A percentile compares a stretch with the other conserved stretches of the same genome.
These are phyloP conservation scores for Danio albolineatus DNA, from an alignment of 2,797 vertebrate genomes.

Conservation along the genomic window DNA sequence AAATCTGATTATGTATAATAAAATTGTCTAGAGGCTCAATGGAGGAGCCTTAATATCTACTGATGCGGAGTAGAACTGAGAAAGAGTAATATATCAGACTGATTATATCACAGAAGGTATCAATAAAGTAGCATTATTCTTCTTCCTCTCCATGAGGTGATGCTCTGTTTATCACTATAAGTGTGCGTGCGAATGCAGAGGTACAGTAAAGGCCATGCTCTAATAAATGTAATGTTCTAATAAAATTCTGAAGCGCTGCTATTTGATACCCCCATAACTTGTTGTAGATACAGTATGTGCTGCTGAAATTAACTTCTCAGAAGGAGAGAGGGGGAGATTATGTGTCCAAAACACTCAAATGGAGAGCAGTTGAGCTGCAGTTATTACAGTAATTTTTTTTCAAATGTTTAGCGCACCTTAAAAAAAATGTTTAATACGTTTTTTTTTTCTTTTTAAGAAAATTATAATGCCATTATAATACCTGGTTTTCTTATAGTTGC, in stretches of 20 bases:
- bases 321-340: slow-evolving; percentile 3
- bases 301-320: slow-evolving; percentile 11
- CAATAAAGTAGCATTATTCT: slow-evolving; percentile 50
- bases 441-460: no score
- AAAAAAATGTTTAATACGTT: no score
- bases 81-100: slow-evolving; percentile 58
- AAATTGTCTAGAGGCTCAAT: slow-evolving; percentile 56
- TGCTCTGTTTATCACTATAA: slow-evolving; percentile 47
- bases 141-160: slow-evolving; percentile 8
- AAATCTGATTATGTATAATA: slow-evolving; percentile 63
- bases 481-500: no score
- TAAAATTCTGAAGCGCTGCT: slow-evolving; percentile 29
- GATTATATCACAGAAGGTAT: slow-evolving; percentile 57
- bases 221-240: slow-evolving; percentile 25
- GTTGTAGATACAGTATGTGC: slow-evolving; percentile 2
- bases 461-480: no score
- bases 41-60: slow-evolving; percentile 57
- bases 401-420: neutral
- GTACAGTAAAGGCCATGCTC: slow-evolving; percentile 12
- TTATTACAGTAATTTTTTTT: slow-evolving; percentile 1
- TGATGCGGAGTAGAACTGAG: slow-evolving; percentile 53
- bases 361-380: slow-evolving; percentile 10
- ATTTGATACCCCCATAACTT: slow-evolving; percentile 45
- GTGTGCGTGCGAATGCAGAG: neutral
- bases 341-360: slow-evolving; percentile 44